Conservation (phyloP, 2,113 vertebrate genomes). For the Paracanthobrama guichenoti region DNA sequence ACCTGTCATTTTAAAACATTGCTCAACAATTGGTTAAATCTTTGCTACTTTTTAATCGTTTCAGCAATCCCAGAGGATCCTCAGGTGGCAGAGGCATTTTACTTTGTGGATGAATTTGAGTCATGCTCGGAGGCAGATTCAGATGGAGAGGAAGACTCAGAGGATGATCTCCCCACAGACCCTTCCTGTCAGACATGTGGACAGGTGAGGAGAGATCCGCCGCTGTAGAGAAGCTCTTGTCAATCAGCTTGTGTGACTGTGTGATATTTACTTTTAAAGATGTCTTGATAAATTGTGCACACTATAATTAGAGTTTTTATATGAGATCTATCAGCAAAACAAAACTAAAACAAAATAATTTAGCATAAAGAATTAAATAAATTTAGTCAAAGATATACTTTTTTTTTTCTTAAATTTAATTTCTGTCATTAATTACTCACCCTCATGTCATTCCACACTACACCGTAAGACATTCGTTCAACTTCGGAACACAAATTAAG, state of each 20-base stretch:
- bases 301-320: neutral
- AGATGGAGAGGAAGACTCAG: conserved; percentile 46
- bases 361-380: neutral
- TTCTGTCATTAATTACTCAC: too few species aligned
- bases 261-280: conserved; percentile 27
- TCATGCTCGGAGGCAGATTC: conserved; percentile 80
- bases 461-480: too few species aligned
- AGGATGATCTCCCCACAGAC: conserved; percentile 37
- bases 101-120: conserved; percentile 81
- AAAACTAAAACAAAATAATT: neutral
- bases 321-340: neutral
- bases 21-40: neutral
- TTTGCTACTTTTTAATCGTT: conserved; percentile 38
- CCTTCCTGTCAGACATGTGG: conserved; percentile 62
- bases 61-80: conserved; percentile 86
- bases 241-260: conserved; percentile 33
- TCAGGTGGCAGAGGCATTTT: conserved; percentile 78
- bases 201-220: conserved; percentile 71
- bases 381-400: neutral
- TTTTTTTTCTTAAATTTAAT: neutral
- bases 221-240: neutral
- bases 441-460: too few species aligned
- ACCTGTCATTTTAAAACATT: neutral
- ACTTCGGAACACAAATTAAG: too few species aligned
- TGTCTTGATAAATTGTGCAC: neutral